These are phyloP conservation scores for cat (Felis catus) DNA, from an alignment of 2,113 vertebrate species.

Conservation along the genomic window F.catus_Fca126_mat1.0 CM031421.1:56982001-56982500, in stretches of 20 bases:
- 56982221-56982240: background rate
- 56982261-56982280: background rate
- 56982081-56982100: too few relatives aligned
- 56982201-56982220: background rate
- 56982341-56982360: background rate
- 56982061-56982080: too few relatives aligned
- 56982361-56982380: background rate
- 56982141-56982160: background rate
- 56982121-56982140: too few relatives aligned
- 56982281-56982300: background rate
- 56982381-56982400: background rate
- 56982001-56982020: too few relatives aligned
- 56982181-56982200: background rate
- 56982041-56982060: too few relatives aligned
- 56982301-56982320: background rate
- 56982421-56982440: background rate
- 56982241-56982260: background rate
- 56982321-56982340: slow-evolving; percentile 5
- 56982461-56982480: background rate
- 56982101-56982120: too few relatives aligned
- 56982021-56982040: too few relatives aligned
- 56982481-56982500: background rate
- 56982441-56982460: background rate
- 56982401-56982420: background rate
- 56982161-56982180: slow-evolving; percentile 23